Evolutionary conservation across 2,113 vertebrate species (phyloP), one percentile per base, ranked within the genome.

Genomic region (Cairina moschata): DNA sequence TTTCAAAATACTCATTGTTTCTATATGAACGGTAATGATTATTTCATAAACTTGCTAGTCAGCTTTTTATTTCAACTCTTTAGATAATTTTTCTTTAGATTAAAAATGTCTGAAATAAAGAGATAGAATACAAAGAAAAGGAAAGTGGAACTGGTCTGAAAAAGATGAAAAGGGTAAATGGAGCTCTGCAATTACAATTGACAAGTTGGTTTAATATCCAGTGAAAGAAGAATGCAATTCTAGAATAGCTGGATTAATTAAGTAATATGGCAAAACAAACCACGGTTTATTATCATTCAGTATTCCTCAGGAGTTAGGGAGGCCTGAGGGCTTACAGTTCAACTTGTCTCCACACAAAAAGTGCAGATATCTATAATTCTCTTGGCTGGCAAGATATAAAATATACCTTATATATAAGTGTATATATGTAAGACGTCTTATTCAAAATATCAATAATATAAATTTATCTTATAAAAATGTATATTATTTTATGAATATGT

Each of bases 161-260:
- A 3, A 54, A 90, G 66, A 96, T 25, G 88, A 90, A 89, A 90
- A 91, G 20, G 56, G 66, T 77, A 91, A 78, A 83, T 95, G 75
- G 40, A 90, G n/a, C 34, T 92, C 72, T 72, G 55, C 84, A 92
- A 96, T 96, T 96, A 94, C 80, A 13, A 91, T 89, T 97, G 98
- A 98, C 94, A 97, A 98, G 97, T 98, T 98, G 97, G 92, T 97
- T 98, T 98, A 98, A 97, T 98, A 98, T 97, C 95, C 62, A 94
- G 77, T 88, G 84, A 92, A 90, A 95, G 63, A 96, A 88, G 74
- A 95, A 90, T 81, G 81, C 58, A 96, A 46, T 92, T 91, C 68
- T 58, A 68, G 60, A 93, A 78, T 72, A 84, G 76, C 89, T 89
- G 88, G 94, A 97, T 96, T 97, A 96, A 97, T 97, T 96, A 97